phyloP scores from a whole-genome alignment of 2,797 vertebrate genomes.

The Podarcis siculus region DNA sequence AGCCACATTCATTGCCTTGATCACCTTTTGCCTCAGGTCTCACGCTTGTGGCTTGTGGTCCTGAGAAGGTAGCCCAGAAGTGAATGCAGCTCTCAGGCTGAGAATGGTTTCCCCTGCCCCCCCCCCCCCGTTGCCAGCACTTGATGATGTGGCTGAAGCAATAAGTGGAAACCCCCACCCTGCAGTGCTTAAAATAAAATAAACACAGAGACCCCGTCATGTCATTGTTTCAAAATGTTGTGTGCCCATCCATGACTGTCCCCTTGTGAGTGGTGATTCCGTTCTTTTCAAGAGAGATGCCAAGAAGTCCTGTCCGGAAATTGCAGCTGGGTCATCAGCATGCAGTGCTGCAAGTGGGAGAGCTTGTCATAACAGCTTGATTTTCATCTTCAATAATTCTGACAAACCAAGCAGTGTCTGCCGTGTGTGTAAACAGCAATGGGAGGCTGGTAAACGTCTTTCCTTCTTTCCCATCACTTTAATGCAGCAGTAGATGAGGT shows the following conservation, averaged over 20 bases:
- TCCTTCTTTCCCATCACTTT: not conserved
- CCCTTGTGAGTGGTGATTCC: not conserved
- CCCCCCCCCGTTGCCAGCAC: too few species aligned
- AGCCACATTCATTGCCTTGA: too few species aligned
- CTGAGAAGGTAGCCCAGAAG: too few species aligned
- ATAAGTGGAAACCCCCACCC: not conserved
- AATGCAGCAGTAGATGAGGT: not conserved
- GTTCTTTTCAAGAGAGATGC: not conserved
- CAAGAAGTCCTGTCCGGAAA: not conserved
- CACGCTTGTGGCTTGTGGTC: too few species aligned
- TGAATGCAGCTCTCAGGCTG: too few species aligned
- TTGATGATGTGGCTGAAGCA: not conserved
- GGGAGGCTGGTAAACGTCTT: not conserved
- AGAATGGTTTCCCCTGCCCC: too few species aligned
- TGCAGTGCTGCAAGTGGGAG: not conserved
- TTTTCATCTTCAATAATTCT: slow-evolving; percentile 12
- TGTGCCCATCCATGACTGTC: not conserved
- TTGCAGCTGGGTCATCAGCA: not conserved
- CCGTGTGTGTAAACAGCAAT: not conserved
- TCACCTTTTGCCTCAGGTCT: too few species aligned
- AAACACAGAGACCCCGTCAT: not conserved
- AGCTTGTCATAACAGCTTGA: not conserved
- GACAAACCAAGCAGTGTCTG: not conserved
- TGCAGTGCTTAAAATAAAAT: not conserved
- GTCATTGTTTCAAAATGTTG: not conserved